phyloP scores from a whole-genome alignment of 2,888 invertebrate genomes.

The Itoplectis maculator region DNA sequence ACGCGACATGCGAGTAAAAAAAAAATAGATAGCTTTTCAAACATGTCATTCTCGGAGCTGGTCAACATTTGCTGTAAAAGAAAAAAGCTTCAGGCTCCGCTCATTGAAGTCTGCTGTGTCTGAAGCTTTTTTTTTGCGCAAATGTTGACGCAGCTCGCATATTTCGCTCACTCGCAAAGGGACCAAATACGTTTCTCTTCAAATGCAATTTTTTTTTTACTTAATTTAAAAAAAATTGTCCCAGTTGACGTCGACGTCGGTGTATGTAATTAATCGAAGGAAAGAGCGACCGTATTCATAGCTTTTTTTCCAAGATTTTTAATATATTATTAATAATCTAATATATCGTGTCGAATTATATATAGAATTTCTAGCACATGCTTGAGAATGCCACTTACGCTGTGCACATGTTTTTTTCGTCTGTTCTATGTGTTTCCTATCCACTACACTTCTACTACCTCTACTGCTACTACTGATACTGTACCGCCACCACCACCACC shows the following conservation, averaged over 20 bases:
- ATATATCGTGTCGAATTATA: constrained; percentile 51
- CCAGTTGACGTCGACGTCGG: background rate
- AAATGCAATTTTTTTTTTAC: no score
- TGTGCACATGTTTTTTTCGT: constrained; percentile 82
- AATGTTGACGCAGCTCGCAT: no score
- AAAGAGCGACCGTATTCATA: constrained; percentile 28
- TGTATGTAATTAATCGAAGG: background rate
- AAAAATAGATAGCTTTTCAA: no score
- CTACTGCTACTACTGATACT: constrained; percentile 74
- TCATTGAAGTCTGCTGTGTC: no score
- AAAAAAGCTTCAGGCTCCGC: background rate
- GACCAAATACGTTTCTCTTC: no score
- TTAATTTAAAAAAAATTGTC: background rate
- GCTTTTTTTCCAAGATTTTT: constrained; percentile 10
- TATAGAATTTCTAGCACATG: constrained; percentile 73
- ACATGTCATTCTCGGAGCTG: background rate
- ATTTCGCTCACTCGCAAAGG: no score
- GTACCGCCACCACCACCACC: constrained; percentile 70
- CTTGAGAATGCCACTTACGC: constrained; percentile 84
- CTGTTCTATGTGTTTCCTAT: constrained; percentile 84
- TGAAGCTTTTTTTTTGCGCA: no score
- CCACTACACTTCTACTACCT: constrained; percentile 79
- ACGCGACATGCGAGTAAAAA: no score
- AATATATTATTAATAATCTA: constrained; percentile 35
- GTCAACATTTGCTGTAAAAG: background rate